Percentiles rank a stretch among this genome's conserved stretches.
phyloP scores from a whole-genome alignment of 2,797 vertebrate genomes.

The Acanthornis magna region DNA sequence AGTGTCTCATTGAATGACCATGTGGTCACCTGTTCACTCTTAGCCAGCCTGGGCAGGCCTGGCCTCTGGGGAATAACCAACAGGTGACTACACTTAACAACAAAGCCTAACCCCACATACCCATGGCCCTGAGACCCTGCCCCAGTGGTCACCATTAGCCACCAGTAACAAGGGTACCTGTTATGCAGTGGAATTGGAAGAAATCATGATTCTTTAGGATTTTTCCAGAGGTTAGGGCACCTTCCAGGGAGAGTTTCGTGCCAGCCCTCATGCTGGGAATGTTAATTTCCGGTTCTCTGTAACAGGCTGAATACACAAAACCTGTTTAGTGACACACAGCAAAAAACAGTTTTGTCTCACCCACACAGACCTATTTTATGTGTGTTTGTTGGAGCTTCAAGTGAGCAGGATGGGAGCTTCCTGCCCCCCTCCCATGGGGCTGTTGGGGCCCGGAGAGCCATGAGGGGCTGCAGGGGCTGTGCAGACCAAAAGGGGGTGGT shows the following conservation, averaged over 20 bases:
- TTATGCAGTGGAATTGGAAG: neutral
- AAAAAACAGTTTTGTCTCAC: neutral
- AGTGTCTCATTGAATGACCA: neutral
- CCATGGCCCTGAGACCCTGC: neutral
- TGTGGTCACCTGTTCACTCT: slow-evolving; percentile 24
- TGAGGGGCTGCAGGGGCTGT: accelerated
- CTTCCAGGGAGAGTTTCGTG: neutral
- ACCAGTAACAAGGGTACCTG: accelerated
- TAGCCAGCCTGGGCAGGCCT: neutral
- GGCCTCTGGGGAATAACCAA: slow-evolving; percentile 20
- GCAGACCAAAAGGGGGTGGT: neutral
- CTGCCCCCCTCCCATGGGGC: neutral
- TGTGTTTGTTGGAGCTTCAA: neutral
- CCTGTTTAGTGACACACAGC: neutral
- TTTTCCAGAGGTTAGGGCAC: neutral
- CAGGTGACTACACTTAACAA: neutral
- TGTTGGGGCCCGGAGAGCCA: neutral
- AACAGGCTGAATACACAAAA: neutral
- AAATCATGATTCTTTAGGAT: neutral
- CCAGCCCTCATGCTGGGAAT: accelerated
- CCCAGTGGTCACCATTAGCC: neutral
- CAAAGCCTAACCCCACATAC: neutral
- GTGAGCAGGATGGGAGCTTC: neutral
- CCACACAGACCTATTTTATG: neutral
- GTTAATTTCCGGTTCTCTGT: neutral